Percentiles rank a stretch among this genome's conserved stretches.
Conservation (phyloP, 53 echinoderm and acorn worm species). For the Stichopus horrens region DNA sequence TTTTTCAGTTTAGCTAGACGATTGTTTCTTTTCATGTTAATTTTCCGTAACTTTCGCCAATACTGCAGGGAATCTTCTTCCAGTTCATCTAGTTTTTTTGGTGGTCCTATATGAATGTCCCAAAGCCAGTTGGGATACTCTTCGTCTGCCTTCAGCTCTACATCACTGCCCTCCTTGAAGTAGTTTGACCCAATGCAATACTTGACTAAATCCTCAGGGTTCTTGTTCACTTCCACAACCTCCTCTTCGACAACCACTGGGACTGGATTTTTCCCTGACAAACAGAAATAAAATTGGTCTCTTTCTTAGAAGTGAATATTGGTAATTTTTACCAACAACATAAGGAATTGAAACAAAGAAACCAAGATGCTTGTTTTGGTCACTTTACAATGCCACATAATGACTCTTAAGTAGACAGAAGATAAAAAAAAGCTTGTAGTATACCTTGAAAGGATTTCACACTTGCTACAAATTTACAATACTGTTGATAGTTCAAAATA, state of each 20-base stretch:
- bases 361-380: too few species aligned
- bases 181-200: constrained; percentile 83
- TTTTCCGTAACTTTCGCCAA: constrained; percentile 80
- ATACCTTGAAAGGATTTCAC: too few species aligned
- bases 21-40: constrained; percentile 89
- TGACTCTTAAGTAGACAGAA: too few species aligned
- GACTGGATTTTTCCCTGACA: neutral
- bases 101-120: constrained; percentile 77
- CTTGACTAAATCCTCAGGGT: constrained; percentile 74
- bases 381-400: too few species aligned
- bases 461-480: too few species aligned
- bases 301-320: too few species aligned
- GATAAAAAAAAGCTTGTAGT: too few species aligned
- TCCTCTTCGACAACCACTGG: constrained; percentile 46
- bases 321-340: too few species aligned
- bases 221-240: constrained; percentile 74
- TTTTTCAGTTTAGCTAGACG: constrained; percentile 70
- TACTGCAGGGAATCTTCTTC: constrained; percentile 77
- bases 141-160: constrained; percentile 75
- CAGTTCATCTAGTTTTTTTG: constrained; percentile 65
- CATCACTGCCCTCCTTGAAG: constrained; percentile 77
- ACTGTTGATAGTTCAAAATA: too few species aligned
- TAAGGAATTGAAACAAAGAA: too few species aligned
- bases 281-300: neutral
- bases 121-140: constrained; percentile 98